These are phyloP conservation scores for Sphyrna mokarran DNA, from an alignment of 2,113 vertebrate genomes.

Conservation along the genomic window DNA sequence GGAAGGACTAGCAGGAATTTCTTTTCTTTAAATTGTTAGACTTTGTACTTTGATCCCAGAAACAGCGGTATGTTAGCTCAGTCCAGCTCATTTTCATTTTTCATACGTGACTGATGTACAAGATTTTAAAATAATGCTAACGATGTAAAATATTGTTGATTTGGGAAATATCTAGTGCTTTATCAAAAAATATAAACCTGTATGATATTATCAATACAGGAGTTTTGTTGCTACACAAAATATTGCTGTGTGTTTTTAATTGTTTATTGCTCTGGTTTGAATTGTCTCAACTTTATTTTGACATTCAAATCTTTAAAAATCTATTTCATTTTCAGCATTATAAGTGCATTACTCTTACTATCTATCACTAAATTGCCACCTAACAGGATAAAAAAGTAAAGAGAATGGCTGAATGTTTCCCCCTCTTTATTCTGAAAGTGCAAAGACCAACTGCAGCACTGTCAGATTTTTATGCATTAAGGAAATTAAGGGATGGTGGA, in stretches of 20 bases:
- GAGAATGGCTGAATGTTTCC: not conserved
- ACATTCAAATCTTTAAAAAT: not conserved
- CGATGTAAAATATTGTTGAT: not conserved
- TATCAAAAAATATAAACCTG: not conserved
- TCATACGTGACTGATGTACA: not conserved
- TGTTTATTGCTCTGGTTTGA: not conserved
- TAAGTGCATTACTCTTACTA: not conserved
- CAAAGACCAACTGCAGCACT: not conserved
- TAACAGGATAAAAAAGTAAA: not conserved
- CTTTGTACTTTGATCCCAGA: not conserved
- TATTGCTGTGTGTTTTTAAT: not conserved
- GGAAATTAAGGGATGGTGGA: not conserved
- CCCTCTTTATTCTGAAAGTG: not conserved
- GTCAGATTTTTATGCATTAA: not conserved
- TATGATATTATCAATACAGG: not conserved
- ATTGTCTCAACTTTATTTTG: not conserved
- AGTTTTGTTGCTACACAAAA: not conserved
- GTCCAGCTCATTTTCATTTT: not conserved
- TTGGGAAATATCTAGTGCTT: not conserved
- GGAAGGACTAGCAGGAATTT: not conserved
- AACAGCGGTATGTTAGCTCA: not conserved
- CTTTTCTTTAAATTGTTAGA: not conserved
- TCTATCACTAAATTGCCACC: not conserved
- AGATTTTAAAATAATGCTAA: not conserved
- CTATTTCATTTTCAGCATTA: not conserved